Evolutionary conservation across 1,140 invertebrate genomes (phyloP).

Genomic region (Ridgeia piscesae): DNA sequence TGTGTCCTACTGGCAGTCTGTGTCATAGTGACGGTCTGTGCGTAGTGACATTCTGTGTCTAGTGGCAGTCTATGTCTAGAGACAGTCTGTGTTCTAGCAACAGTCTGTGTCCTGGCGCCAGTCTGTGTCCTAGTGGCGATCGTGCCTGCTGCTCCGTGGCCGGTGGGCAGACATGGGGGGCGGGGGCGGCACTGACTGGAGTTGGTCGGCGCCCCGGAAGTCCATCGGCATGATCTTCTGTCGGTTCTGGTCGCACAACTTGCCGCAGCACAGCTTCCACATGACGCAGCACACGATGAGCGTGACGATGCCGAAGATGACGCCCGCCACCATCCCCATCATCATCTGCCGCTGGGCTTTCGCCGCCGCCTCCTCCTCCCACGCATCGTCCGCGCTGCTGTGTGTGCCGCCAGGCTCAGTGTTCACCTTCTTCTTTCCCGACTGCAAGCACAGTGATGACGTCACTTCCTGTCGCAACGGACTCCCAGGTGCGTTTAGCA

Average conservation of each 20-base stretch:
- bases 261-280: constrained; percentile 12
- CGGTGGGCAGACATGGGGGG: no score
- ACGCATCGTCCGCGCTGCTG: background rate
- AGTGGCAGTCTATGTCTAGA: background rate
- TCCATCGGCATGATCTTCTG: constrained; percentile 14
- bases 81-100: no score
- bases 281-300: constrained; percentile 8
- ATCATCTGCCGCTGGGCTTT: background rate
- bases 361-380: background rate
- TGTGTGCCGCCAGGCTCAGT: background rate
- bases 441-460: background rate
- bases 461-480: background rate
- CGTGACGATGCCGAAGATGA: background rate
- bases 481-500: background rate
- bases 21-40: background rate
- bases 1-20: background rate
- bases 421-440: background rate
- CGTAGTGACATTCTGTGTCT: background rate
- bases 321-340: background rate
- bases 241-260: background rate
- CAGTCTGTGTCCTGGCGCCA: background rate
- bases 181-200: background rate
- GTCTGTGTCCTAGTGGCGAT: background rate
- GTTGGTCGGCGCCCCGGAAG: constrained; percentile 1
- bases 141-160: background rate